Evolutionary conservation across 2,888 invertebrate species (phyloP), one percentile per base, ranked within the genome.

Genomic region (Polydrusus cervinus): DNA sequence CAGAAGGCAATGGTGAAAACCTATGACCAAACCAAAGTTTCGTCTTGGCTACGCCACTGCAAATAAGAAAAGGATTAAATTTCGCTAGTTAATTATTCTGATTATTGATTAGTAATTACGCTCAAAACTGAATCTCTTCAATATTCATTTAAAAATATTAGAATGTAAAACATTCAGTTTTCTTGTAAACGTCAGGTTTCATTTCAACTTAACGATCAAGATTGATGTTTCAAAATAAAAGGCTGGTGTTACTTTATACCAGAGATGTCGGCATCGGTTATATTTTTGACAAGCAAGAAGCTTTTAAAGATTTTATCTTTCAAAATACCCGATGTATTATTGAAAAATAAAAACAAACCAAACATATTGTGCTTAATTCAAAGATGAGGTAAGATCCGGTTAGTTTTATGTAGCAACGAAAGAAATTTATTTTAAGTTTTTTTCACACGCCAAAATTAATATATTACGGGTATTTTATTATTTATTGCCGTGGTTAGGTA

Each of bases 211-310:
- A 34, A 8, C 3, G 34, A 34, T 16, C 13, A 43, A 67, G 55
- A 67, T 67, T 67, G 67, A 67, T 55, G 55, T 67, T 55, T 40
- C n/a, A 16, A 55, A 51, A 67, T 38, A 11, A 55, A 43, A 55
- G 25, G 43, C 67, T 40, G 53, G 20, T 53, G 67, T 55, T 67
- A 53, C 55, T 34, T 25, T 18, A 38, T 55, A 20, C 16, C 53
- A 13, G 38, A 53, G 67, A 43, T 67, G 67, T 67, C 55, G 40
- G 53, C 13, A 14, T 55, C 25, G 55, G 40, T 20, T 40, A 13
- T 67, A 67, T 53, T 67, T 53, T 43, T 38, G 67, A 67, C 67
- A 67, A n/a, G 43, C 14, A 55, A 68, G 55, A 43, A n/a, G 57
- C 68, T 68, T 57, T 68, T 68, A 60, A 40, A 43, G 40, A 43